phyloP scores from a whole-genome alignment of 2,113 vertebrate species.

The Jaculus jaculus region DNA sequence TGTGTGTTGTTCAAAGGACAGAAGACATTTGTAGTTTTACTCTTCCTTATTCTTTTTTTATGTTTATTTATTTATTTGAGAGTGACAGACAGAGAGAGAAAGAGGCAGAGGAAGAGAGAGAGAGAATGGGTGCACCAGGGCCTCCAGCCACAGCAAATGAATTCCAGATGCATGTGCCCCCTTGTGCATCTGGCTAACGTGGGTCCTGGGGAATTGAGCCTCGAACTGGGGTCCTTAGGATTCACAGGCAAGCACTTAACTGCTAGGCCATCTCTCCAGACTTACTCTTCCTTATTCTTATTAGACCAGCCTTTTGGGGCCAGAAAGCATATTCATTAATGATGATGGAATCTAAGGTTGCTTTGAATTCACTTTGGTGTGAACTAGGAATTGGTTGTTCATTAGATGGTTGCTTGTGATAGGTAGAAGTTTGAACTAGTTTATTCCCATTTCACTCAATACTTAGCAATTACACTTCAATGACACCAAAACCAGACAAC shows the following conservation, averaged over 20 bases:
- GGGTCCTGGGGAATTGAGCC: too few species aligned
- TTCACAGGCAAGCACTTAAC: too few species aligned
- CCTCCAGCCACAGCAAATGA: too few species aligned
- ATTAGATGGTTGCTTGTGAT: background rate
- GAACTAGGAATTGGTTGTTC: background rate
- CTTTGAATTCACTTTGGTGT: background rate
- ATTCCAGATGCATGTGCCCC: too few species aligned
- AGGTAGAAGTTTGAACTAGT: background rate
- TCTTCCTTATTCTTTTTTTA: background rate
- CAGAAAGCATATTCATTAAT: background rate
- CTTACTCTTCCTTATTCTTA: background rate
- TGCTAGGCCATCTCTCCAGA: too few species aligned
- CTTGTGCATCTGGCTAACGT: too few species aligned
- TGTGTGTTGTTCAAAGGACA: background rate
- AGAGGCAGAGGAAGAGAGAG: too few species aligned
- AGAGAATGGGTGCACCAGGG: too few species aligned
- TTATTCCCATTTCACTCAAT: conserved; percentile 29
- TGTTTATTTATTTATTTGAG: too few species aligned
- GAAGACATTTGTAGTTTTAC: background rate
- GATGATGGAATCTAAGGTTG: background rate
- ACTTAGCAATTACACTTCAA: background rate
- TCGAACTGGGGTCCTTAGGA: too few species aligned
- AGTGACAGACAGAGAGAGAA: too few species aligned
- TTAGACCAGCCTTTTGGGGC: background rate
- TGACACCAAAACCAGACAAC: background rate